Evolutionary conservation across 2,888 invertebrate species (phyloP), one percentile per base, ranked within the genome.

Genomic region (Acronicta leporina): DNA sequence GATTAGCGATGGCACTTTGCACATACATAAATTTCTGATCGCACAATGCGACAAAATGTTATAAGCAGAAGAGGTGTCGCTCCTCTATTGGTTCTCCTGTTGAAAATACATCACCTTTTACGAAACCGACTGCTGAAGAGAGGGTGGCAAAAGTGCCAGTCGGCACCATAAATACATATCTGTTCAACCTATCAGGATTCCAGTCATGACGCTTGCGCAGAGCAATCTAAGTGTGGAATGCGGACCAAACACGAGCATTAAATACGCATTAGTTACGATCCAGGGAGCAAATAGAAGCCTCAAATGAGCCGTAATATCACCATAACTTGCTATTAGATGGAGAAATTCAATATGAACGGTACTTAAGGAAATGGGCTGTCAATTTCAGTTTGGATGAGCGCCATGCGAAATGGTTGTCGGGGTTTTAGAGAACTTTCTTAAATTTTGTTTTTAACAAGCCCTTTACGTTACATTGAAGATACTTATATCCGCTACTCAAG

Each of bases 221-320:
- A 42, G 52, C 61, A 67, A 69, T 63, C 50, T 52, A 20, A 49
- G 20, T 9, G 25, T 45, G 61, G 74, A 66, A 77, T 71, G 68
- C 64, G 58, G 61, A 58, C 59, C 58, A 56, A 77, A 74, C 71
- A 62, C 52, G 52, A 58, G 68, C 75, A 81, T 81, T 77, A 79
- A 81, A 78, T 68, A 69, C 68, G 62, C 73, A 74, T 81, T 78
- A 78, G 80, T 77, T 81, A 70, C 81, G 59, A 63, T 56, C 55
- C 68, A 73, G 55, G 55, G 68, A 74, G 69, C 68, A 74, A 66
- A 65, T 63, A 55, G 62, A 40, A 53, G 50, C 65, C 45, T 46
- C 63, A 72, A 76, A 77, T 77, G 63, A 69, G 62, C 55, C 63
- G 68, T 74, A 60, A 30, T 77, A 60, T 63, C 45, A 58, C 38